A percentile compares a stretch with the other conserved stretches of the same genome.
Conservation (phyloP, 1,140 invertebrate species). For the Brachionus calyciflorus region DNA sequence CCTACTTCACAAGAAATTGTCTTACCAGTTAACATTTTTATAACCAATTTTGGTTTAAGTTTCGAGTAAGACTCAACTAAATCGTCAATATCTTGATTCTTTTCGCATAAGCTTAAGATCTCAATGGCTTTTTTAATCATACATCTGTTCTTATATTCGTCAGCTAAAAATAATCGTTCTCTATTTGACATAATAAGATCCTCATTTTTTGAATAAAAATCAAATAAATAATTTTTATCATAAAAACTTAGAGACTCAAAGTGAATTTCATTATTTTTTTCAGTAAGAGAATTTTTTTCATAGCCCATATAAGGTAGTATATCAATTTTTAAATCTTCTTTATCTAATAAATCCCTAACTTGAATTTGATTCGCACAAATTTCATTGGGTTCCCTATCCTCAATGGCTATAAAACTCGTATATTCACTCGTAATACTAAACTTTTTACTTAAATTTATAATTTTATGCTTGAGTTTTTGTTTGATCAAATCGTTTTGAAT, state of each 20-base stretch:
- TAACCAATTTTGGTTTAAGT: neutral
- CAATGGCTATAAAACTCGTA: constrained; percentile 60
- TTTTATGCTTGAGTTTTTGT: constrained; percentile 50
- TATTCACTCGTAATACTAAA: constrained; percentile 59
- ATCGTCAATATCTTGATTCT: neutral
- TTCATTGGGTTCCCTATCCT: constrained; percentile 56
- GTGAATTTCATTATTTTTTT: neutral
- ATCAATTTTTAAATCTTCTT: constrained; percentile 8
- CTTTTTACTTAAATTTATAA: constrained; percentile 58
- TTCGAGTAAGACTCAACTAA: neutral
- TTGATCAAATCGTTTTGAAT: constrained; percentile 55
- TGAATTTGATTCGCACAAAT: neutral
- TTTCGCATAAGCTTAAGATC: neutral
- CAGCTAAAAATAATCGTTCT: neutral
- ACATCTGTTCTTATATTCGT: neutral
- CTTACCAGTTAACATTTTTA: constrained; percentile 29
- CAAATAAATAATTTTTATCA: neutral
- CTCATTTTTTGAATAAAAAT: constrained; percentile 11
- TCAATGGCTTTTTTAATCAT: constrained; percentile 1
- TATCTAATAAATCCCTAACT: neutral
- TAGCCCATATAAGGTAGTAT: constrained; percentile 25
- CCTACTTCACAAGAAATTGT: constrained; percentile 64
- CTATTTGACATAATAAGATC: neutral
- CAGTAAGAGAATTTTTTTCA: neutral
- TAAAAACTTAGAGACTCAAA: neutral